These are phyloP conservation scores for Drosophila orena DNA, from an alignment of 1,140 invertebrate species.

Conservation along the genomic window DNA sequence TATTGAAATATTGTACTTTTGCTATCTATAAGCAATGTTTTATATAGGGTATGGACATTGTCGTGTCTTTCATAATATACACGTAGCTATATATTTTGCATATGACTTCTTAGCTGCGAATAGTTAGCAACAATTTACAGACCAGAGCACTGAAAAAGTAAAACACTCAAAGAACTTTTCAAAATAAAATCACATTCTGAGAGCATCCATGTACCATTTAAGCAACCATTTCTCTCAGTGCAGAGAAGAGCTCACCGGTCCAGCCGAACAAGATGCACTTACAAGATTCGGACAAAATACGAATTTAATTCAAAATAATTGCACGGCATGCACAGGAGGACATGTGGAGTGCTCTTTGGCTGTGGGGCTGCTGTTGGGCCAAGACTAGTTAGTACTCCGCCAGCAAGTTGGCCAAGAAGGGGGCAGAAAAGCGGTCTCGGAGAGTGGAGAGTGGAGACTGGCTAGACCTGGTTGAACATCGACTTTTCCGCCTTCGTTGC, in stretches of 20 bases:
- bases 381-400: constrained; percentile 33
- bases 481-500: constrained; percentile 74
- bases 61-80: not conserved
- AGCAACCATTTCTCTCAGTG: constrained; percentile 1
- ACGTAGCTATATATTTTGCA: constrained; percentile 37
- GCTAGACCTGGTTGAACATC: constrained; percentile 70
- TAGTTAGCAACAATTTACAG: constrained; percentile 6
- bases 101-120: constrained; percentile 25
- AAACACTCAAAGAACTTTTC: not conserved
- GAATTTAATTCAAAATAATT: constrained; percentile 84
- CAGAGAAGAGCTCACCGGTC: constrained; percentile 1
- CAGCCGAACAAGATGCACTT: constrained; percentile 75
- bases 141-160: not conserved
- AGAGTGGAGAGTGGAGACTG: not conserved
- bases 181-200: not conserved
- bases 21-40: not conserved
- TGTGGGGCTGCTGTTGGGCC: constrained; percentile 36
- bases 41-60: constrained; percentile 1
- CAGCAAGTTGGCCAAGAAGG: constrained; percentile 21
- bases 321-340: constrained; percentile 77
- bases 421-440: not conserved
- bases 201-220: too few species aligned
- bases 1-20: too few species aligned
- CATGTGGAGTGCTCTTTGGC: constrained; percentile 23
- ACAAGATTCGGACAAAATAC: constrained; percentile 82